phyloP scores from a whole-genome alignment of 2,888 invertebrate species.

The Coronaproctus castanopsis region DNA sequence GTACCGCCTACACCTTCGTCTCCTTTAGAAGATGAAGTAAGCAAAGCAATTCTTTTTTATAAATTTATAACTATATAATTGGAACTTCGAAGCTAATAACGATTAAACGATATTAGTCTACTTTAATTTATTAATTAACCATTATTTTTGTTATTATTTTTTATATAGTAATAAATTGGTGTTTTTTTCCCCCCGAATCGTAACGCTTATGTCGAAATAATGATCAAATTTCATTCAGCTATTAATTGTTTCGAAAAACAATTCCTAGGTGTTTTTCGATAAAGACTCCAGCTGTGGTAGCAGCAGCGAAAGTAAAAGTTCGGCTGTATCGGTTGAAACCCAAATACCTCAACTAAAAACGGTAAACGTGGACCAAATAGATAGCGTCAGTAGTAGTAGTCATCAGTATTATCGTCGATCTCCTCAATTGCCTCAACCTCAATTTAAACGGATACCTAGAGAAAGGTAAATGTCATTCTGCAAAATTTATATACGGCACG shows the following conservation, averaged over 20 bases:
- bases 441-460: neutral
- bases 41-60: neutral
- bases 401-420: neutral
- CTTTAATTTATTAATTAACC: too few species aligned
- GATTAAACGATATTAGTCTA: too few species aligned
- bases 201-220: too few species aligned
- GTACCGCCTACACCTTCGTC: conserved; percentile 18
- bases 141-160: too few species aligned
- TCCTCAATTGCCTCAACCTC: neutral
- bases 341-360: neutral
- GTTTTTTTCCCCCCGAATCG: too few species aligned
- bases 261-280: neutral
- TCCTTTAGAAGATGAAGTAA: conserved; percentile 19
- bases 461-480: neutral
- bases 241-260: too few species aligned
- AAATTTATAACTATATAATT: too few species aligned
- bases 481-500: too few species aligned
- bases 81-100: too few species aligned
- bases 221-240: too few species aligned
- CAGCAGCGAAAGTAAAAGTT: neutral
- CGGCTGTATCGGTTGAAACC: neutral
- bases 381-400: neutral
- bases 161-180: too few species aligned
- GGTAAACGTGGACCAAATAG: neutral
- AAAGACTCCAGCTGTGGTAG: neutral